phyloP scores from a whole-genome alignment of 1,140 invertebrate species.

The Fragariocoptes setiger region DNA sequence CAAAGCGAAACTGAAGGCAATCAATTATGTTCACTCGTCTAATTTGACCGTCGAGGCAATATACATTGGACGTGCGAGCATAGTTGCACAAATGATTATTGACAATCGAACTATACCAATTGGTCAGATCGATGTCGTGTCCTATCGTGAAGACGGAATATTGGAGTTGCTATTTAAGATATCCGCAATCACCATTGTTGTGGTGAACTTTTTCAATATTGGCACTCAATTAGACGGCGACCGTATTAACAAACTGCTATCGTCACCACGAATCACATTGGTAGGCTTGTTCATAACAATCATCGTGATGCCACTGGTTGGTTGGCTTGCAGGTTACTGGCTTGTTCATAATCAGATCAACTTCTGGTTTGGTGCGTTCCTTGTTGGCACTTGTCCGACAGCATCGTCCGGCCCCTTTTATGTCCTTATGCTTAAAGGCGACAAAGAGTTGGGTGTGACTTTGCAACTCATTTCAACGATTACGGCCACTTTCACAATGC shows the following conservation, averaged over 20 bases:
- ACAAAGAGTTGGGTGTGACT: background rate
- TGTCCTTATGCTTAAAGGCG: background rate
- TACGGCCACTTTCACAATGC: background rate
- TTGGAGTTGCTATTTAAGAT: background rate
- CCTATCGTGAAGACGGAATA: background rate
- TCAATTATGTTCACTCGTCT: too few species aligned
- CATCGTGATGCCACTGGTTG: background rate
- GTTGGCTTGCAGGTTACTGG: background rate
- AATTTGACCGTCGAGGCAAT: too few species aligned
- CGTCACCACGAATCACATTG: background rate
- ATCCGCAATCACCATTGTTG: background rate
- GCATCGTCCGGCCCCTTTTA: background rate
- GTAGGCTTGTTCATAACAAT: background rate
- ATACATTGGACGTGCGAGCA: too few species aligned
- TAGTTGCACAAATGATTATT: too few species aligned
- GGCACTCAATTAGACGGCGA: background rate
- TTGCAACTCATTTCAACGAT: background rate
- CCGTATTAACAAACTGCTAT: background rate
- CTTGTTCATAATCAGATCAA: background rate
- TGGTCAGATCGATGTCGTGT: background rate
- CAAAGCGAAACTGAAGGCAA: too few species aligned
- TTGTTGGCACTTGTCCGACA: background rate
- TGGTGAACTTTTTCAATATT: background rate
- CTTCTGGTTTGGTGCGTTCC: background rate
- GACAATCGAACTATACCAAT: background rate